phyloP scores from a whole-genome alignment of 2,888 invertebrate genomes.

The Torymus aiolomorphi region DNA sequence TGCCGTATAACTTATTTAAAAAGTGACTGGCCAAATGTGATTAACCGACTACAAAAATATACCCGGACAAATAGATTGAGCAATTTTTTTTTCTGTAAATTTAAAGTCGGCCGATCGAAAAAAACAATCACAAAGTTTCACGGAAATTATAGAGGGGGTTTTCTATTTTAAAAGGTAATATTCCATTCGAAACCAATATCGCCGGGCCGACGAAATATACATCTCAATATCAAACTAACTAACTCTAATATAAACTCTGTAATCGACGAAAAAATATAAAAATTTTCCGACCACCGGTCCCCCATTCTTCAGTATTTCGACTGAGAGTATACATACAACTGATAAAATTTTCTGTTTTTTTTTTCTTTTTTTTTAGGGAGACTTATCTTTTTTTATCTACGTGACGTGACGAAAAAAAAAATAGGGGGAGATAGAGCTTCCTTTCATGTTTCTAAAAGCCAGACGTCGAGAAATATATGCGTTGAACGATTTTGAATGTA shows the following conservation, averaged over 20 bases:
- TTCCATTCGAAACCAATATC: slow-evolving; percentile 3
- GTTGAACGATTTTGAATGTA: no score
- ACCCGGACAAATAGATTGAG: no score
- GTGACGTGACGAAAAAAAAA: no score
- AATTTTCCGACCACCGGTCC: slow-evolving; percentile 17
- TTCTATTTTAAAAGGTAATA: background rate
- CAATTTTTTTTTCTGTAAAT: no score
- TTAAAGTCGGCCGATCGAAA: no score
- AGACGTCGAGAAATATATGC: background rate
- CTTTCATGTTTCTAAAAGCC: background rate
- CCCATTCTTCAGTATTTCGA: background rate
- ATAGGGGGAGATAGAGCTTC: background rate
- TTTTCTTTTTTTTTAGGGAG: background rate
- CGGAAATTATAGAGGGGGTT: no score
- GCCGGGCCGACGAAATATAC: background rate
- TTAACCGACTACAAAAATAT: no score
- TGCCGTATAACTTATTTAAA: no score
- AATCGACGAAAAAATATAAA: background rate
- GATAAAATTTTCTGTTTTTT: slow-evolving; percentile 40
- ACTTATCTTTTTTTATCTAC: slow-evolving; percentile 36
- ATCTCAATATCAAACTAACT: no score
- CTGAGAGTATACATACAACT: background rate
- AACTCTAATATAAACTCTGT: background rate
- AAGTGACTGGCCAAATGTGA: no score
- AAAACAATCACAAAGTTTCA: no score